Conservation (phyloP, 2,797 vertebrate species). For the Sebastes umbrosus region DNA sequence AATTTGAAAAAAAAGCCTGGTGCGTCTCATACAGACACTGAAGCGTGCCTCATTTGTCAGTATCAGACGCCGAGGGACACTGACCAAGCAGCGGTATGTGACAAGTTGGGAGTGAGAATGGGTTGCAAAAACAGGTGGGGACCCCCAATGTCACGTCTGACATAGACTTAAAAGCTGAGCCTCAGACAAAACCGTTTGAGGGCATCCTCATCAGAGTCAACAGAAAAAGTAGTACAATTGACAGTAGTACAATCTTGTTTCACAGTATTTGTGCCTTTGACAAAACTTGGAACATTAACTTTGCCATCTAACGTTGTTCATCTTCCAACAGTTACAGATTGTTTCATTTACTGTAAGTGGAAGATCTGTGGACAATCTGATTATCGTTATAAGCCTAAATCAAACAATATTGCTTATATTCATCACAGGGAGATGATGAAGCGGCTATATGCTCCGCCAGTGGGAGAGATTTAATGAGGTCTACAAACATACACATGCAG, state of each 20-base stretch:
- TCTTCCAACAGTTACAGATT: slow-evolving; percentile 5
- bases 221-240: not conserved
- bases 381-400: not conserved
- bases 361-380: not conserved
- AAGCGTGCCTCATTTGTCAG: not conserved
- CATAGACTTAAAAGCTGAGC: not conserved
- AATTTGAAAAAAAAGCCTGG: not conserved
- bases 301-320: not conserved
- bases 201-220: not conserved
- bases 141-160: not conserved
- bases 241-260: not conserved
- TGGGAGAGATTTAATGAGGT: not conserved
- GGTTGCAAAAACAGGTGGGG: not conserved
- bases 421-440: slow-evolving; percentile 9
- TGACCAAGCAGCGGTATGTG: not conserved
- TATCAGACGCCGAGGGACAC: not conserved
- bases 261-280: not conserved
- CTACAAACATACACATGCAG: not conserved
- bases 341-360: slow-evolving; percentile 7
- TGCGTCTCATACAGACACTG: not conserved
- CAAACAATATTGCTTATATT: slow-evolving; percentile 13
- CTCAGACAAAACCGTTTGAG: not conserved
- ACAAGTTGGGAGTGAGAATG: not conserved
- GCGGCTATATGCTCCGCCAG: not conserved
- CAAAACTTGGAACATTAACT: not conserved